phyloP scores from a whole-genome alignment of 1,140 invertebrate genomes.

The Trichonephila clavipes region DNA sequence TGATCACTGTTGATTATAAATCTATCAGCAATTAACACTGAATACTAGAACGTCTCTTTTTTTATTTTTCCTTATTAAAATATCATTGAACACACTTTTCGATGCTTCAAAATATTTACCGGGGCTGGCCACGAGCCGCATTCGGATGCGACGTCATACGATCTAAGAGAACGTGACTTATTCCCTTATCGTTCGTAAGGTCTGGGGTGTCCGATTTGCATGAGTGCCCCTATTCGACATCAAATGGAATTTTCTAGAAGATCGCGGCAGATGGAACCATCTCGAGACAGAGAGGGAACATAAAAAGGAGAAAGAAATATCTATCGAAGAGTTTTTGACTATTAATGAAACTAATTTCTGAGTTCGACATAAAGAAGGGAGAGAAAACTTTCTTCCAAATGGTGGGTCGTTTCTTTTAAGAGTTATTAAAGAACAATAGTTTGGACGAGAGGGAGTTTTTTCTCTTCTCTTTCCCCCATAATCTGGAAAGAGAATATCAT shows the following conservation, averaged over 20 bases:
- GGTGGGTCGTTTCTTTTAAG: constrained; percentile 67
- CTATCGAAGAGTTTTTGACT: constrained; percentile 71
- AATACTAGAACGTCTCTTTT: no score
- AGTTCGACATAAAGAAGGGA: constrained; percentile 29
- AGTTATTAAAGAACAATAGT: constrained; percentile 75
- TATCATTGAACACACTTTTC: no score
- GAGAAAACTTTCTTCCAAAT: constrained; percentile 58
- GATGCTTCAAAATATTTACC: no score
- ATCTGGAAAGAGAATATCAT: constrained; percentile 8
- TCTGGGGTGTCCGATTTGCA: constrained; percentile 25
- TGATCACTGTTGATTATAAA: no score
- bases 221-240: constrained; percentile 23
- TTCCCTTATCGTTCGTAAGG: not conserved
- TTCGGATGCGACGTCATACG: no score
- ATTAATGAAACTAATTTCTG: constrained; percentile 75
- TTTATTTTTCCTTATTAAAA: no score
- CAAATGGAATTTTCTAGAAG: constrained; percentile 67
- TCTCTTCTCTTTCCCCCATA: not conserved
- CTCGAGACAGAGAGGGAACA: not conserved
- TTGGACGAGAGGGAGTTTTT: not conserved
- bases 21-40: no score
- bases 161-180: no score
- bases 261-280: constrained; percentile 43
- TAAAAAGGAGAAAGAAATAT: constrained; percentile 11
- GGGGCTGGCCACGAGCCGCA: no score